Base-by-base conservation (phyloP, 2,797 vertebrate genomes). In the Neoniphon sammara region DNA sequence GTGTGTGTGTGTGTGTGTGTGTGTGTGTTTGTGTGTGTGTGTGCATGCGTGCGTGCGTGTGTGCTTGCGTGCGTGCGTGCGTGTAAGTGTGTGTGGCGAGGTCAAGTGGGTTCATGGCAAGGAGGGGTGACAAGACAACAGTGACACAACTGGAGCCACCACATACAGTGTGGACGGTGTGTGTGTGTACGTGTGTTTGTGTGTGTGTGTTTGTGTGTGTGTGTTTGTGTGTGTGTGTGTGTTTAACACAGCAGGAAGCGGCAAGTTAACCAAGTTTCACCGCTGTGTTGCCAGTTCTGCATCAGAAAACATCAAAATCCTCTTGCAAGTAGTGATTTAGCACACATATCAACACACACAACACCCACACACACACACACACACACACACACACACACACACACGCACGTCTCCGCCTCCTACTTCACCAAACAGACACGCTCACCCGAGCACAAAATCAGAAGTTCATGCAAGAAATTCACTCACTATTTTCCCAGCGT, bases 371-470 rank as follows among this genome's bases (percentile, higher is more conserved):
- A 52, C 62, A 64, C 62, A 50, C 60, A 62, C 42, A 47, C 25
- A 57, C 57, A 64, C 52, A 58, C 64, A 66, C 61, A 64, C 25
- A 20, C 21, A 36, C 25, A 66, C n/a, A 17, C 49, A 58, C 60
- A 68, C 68, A 69, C 31, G 20, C 63, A 69, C 17, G 17, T 74
- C 83, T 80, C 83, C 68, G 61, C 80, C 83, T 82, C 83, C 58
- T 49, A 65, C 53, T 42, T 60, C 58, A 34, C 72, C 62, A 61
- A 75, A 74, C 57, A 84, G 88, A 90, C 88, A 91, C 58, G 91
- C 91, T 92, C 83, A 87, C 84, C 82, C 70, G 42, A 93, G 92
- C 92, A 91, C 85, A 89, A 91, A 93, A 94, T 92, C 87, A 85
- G 81, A 92, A 88, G 88, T 91, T 91, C 81, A 91, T 86, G 87